A percentile compares a stretch with the other conserved stretches of the same genome.
Conservation (phyloP, 2,888 invertebrate genomes). For the Anoncus sp. region DNA sequence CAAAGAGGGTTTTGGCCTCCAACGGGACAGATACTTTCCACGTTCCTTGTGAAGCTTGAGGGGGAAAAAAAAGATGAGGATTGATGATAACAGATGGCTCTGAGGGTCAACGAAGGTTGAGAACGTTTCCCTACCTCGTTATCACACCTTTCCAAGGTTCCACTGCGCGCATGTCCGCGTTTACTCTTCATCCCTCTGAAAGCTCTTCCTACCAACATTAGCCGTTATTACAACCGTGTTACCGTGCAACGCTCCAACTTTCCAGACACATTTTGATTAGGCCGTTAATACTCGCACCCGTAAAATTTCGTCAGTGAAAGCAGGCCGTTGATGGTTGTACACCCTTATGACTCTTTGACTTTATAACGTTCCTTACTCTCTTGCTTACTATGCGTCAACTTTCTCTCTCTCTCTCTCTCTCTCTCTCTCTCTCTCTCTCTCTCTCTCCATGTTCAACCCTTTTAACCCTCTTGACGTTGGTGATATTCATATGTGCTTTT, state of each 20-base stretch:
- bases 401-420: constrained; percentile 12
- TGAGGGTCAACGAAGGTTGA: constrained; percentile 3
- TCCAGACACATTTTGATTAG: constrained; percentile 61
- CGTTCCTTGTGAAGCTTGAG: not conserved
- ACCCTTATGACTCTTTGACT: constrained; percentile 54
- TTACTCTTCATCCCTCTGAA: no score
- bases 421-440: constrained; percentile 3
- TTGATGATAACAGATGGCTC: constrained; percentile 27
- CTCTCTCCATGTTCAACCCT: constrained; percentile 25
- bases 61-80: constrained; percentile 29
- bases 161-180: not conserved
- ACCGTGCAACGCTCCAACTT: constrained; percentile 53
- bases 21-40: not conserved
- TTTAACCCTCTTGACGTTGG: constrained; percentile 32
- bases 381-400: not conserved
- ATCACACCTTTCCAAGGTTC: constrained; percentile 48
- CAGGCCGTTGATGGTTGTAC: not conserved
- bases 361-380: constrained; percentile 23
- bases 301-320: constrained; percentile 29
- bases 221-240: constrained; percentile 7
- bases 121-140: constrained; percentile 33
- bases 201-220: constrained; percentile 23
- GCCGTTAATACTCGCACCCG: constrained; percentile 43
- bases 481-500: constrained; percentile 12
- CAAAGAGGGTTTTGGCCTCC: constrained; percentile 1